Conservation (phyloP, 2,113 vertebrate genomes). For the Scomber japonicus region DNA sequence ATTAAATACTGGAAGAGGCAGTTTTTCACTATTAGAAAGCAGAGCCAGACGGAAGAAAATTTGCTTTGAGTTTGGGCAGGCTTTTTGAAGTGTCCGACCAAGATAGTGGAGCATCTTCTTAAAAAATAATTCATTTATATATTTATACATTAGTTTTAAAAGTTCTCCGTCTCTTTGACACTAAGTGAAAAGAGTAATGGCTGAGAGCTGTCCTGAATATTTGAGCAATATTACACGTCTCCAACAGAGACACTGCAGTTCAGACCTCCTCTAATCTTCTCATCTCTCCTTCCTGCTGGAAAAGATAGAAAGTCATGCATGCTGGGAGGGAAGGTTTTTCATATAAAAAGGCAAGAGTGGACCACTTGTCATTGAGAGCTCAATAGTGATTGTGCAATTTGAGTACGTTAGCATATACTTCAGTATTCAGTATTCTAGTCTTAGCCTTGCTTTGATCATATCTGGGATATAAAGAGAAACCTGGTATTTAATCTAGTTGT, state of each 20-base stretch:
- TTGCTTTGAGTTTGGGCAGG: no score
- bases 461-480: neutral
- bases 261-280: conserved; percentile 27
- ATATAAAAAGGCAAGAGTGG: neutral
- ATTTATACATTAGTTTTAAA: neutral
- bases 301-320: conserved; percentile 1
- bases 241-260: conserved; percentile 15
- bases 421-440: neutral
- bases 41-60: no score
- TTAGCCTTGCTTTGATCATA: no score
- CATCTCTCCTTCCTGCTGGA: conserved; percentile 23
- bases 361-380: conserved; percentile 5
- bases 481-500: neutral
- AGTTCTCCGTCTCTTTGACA: conserved; percentile 19
- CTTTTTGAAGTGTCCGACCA: no score
- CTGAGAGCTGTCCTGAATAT: conserved; percentile 16
- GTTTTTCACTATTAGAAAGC: no score
- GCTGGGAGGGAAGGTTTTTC: neutral
- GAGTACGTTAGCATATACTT: neutral
- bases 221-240: conserved; percentile 31
- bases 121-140: neutral
- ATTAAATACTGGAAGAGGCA: neutral
- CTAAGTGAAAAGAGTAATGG: conserved; percentile 19
- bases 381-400: neutral
- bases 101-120: no score